Evolutionary conservation across 1,140 invertebrate genomes (phyloP).

Genomic region (Dendrolimus kikuchii): DNA sequence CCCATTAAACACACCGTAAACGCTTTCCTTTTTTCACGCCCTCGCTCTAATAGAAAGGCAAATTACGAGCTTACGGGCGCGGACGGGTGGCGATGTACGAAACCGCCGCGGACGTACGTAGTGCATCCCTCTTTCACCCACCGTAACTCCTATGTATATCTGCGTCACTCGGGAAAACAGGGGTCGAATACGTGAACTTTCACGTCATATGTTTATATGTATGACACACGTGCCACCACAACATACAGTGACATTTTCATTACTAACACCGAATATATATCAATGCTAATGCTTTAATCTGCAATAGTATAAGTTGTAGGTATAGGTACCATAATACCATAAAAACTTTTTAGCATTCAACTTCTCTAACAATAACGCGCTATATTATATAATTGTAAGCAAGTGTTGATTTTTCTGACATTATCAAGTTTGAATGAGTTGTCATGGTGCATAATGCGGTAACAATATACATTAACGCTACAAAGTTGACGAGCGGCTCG

Average conservation of each 20-base stretch:
- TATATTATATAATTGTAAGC: too few relatives aligned
- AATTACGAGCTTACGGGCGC: constrained; percentile 71
- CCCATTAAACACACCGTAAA: constrained; percentile 71
- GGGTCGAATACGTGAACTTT: constrained; percentile 63
- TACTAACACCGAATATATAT: too few relatives aligned
- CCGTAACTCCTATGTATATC: constrained; percentile 30
- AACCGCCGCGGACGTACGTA: constrained; percentile 50
- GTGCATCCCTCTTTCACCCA: constrained; percentile 41
- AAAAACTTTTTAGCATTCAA: too few relatives aligned
- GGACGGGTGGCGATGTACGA: constrained; percentile 68
- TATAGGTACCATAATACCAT: too few relatives aligned
- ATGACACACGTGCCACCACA: constrained; percentile 26
- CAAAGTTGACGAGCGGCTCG: constrained; percentile 52
- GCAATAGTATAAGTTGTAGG: too few relatives aligned
- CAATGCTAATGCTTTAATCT: too few relatives aligned
- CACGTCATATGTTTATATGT: constrained; percentile 56
- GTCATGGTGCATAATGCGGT: constrained; percentile 18
- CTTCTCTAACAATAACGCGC: too few relatives aligned
- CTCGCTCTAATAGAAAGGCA: constrained; percentile 72
- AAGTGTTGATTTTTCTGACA: too few relatives aligned
- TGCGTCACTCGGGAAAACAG: constrained; percentile 42
- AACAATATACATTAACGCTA: constrained; percentile 17
- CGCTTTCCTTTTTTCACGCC: constrained; percentile 73
- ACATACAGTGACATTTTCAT: constrained; percentile 2
- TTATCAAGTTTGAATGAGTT: constrained; percentile 32